These are phyloP conservation scores for Molorchus minor DNA, from an alignment of 2,888 invertebrate genomes.

Conservation along the genomic window DNA sequence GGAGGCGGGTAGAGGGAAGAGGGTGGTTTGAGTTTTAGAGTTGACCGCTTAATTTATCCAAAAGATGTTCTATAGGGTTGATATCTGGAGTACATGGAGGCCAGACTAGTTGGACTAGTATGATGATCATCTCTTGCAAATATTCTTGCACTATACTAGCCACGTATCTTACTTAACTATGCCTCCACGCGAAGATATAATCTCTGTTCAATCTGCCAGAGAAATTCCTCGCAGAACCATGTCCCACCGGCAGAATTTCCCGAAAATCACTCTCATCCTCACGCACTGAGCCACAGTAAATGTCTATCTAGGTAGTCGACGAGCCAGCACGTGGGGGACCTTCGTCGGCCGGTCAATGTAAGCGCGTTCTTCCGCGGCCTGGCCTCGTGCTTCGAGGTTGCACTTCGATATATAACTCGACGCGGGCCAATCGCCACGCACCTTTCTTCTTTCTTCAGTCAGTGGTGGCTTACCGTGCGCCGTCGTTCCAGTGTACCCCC, in stretches of 20 bases:
- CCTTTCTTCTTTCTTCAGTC: slow-evolving; percentile 35
- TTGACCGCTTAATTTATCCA: no score
- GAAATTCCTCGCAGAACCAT: no score
- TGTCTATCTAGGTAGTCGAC: slow-evolving; percentile 47
- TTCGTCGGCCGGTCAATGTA: slow-evolving; percentile 57
- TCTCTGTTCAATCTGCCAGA: no score
- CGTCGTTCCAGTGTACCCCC: slow-evolving; percentile 30
- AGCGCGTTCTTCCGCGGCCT: slow-evolving; percentile 58
- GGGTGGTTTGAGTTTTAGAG: no score
- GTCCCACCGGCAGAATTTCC: neutral
- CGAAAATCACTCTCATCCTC: slow-evolving; percentile 17
- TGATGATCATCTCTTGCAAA: no score
- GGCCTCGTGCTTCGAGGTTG: slow-evolving; percentile 59
- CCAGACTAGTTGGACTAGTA: no score
- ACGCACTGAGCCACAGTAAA: slow-evolving; percentile 38
- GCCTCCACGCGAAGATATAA: no score
- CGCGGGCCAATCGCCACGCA: slow-evolving; percentile 47
- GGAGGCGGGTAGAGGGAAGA: no score
- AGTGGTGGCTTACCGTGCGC: slow-evolving; percentile 32
- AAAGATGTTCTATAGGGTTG: no score
- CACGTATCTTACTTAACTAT: neutral
- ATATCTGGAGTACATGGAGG: no score
- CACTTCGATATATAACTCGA: slow-evolving; percentile 56
- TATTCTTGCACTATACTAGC: no score
- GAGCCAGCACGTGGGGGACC: slow-evolving; percentile 53